Evolutionary conservation across 2,888 invertebrate genomes (phyloP), one percentile per base, ranked within the genome.

Genomic region (Geotrupes spiniger): DNA sequence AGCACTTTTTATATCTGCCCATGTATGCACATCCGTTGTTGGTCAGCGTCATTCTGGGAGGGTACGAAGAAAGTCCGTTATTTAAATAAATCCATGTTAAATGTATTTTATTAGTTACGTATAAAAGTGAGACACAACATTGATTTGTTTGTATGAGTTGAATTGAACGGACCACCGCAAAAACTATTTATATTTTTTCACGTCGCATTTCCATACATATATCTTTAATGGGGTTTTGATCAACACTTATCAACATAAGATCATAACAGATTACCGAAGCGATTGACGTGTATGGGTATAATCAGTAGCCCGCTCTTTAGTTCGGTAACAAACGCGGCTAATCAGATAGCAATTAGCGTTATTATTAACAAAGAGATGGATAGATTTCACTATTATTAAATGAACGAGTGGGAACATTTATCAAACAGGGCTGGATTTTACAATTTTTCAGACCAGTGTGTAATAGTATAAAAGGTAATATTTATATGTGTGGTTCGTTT

Each of bases 301-400:
- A 25, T 25, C 39, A 39, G 39, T 21, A 39, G 39, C 39, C 36
- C 14, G 36, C 12, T 36, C 36, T 36, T 37, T 43, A 25, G 27
- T 38, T 21, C 27, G 38, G 44, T 37, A 46, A 43, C 51, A 51
- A 51, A 42, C 39, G 39, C 46, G 10, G 25, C 42, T 53, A 52
- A 55, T 52, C 53, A 53, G 53, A 49, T 36, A 40, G 51, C 49
- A 55, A 55, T 55, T 55, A 55, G 51, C 41, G 50, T 41, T 55
- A 51, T 55, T 55, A 55, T 46, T 51, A 49, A 55, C 50, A 55
- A 55, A 49, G 54, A 51, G 38, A 46, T 47, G 46, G 52, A 49
- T 52, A 46, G 47, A 49, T 54, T 50, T 54, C 52, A 52, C 39
- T 49, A 44, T 42, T 47, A 46, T 39, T 38, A 31, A 37, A 38